Base-by-base conservation (phyloP, 2,888 invertebrate species). In the Stenolophus ochropezus region DNA sequence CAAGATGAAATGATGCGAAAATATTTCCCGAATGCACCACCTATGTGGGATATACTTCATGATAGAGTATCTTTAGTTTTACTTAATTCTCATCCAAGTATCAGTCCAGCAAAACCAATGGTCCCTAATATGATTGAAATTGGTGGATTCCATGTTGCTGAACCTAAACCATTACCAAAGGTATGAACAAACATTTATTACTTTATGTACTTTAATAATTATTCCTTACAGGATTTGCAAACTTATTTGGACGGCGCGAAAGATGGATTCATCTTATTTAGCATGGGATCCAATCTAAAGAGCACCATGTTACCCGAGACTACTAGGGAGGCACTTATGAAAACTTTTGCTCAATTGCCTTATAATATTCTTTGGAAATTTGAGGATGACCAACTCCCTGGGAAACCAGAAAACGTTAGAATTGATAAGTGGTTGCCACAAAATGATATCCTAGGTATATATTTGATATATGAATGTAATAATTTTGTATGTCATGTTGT, bases 291-390 rank as follows among this genome's bases (percentile, higher is more conserved):
- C 0, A 85, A 85, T 18, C 83, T 86, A 1, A 83, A 84, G 73
- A 84, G 84, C n/a, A 83, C 80, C 2, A 82, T 82, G 51, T 73
- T 87, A 83, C 81, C 86, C 0, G 82, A 82, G n/a, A 81, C 84
- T 20, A 84, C 83, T n/a, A 61, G 83, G 16, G 49, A 83, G 21
- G 83, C 82, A 23, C 83, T 87, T 25, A 23, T 85, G 6, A 81
- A 83, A 3, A 85, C 83, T 0, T 86, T 87, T 65, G 81, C 85
- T 2, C 83, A 84, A 61, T 76, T 86, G 51, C 84, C 85, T 11
- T 85, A 88, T 49, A 58, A 87, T 86, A 42, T 92, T 25, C 84
- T 92, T 4, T 88, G 92, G 86, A 92, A 92, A 86, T 92, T 90
- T 89, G 92, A 92, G 83, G 87, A 87, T 0, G 88, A 88, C 0